These are phyloP conservation scores for Caenorhabditis doughertyi DNA, from an alignment of 2,888 invertebrate genomes.

Conservation along the genomic window DNA sequence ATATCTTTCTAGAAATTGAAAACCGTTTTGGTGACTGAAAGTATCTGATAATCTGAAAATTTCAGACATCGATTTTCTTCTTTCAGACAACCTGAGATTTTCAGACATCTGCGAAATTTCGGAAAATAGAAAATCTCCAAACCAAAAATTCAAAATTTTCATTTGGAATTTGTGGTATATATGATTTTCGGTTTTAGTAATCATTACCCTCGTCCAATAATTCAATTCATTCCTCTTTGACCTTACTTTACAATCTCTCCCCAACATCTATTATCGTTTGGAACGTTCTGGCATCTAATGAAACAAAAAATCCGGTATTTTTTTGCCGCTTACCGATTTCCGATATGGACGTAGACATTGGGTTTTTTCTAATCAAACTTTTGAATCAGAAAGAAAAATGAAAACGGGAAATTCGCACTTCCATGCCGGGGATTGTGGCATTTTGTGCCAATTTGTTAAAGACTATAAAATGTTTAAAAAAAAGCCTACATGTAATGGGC, in stretches of 20 bases:
- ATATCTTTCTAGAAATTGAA: no score
- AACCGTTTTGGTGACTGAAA: no score
- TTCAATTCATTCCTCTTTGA: not conserved
- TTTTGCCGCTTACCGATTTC: not conserved
- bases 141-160: no score
- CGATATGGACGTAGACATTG: not conserved
- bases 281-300: not conserved
- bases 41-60: no score
- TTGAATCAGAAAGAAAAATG: not conserved
- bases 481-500: no score
- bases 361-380: not conserved
- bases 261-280: not conserved
- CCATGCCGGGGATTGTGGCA: not conserved
- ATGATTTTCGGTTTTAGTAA: no score
- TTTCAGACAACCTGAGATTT: no score
- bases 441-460: not conserved
- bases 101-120: no score
- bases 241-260: not conserved
- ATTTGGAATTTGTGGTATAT: no score
- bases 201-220: not conserved
- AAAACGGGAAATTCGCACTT: not conserved
- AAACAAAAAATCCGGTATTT: constrained; percentile 5
- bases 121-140: no score
- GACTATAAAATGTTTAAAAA: no score
- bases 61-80: no score